phyloP scores from a whole-genome alignment of 2,797 vertebrate species.

The Bradypodion pumilum region DNA sequence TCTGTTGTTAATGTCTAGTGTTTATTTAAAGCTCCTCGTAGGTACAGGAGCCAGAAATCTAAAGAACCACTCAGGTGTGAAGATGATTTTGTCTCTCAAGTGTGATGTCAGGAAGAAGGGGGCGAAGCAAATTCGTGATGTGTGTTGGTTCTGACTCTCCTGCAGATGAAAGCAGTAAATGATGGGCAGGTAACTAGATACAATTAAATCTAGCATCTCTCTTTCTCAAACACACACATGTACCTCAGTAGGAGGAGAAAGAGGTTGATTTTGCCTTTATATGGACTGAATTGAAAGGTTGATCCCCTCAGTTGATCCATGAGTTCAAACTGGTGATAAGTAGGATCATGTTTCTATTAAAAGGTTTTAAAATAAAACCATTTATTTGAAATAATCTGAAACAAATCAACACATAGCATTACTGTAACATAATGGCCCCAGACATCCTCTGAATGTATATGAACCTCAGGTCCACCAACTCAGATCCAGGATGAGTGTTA shows the following conservation, averaged over 20 bases:
- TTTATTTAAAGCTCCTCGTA: slow-evolving; percentile 53
- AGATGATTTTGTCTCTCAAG: slow-evolving; percentile 43
- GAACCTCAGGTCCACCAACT: too few species aligned
- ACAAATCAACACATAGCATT: too few species aligned
- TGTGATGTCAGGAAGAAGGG: neutral
- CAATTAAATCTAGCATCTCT: slow-evolving; percentile 38
- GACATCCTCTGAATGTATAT: too few species aligned
- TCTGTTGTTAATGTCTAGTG: slow-evolving; percentile 6
- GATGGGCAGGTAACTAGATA: slow-evolving; percentile 21
- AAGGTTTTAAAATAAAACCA: too few species aligned
- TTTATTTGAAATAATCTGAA: too few species aligned
- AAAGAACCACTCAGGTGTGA: slow-evolving; percentile 11
- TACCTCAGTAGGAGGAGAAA: neutral
- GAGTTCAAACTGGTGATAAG: too few species aligned
- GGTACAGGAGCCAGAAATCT: slow-evolving; percentile 49
- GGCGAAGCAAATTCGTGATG: slow-evolving; percentile 10
- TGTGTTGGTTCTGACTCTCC: neutral
- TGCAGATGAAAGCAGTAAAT: slow-evolving; percentile 16
- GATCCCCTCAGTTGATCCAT: too few species aligned
- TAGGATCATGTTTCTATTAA: too few species aligned
- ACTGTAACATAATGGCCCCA: too few species aligned
- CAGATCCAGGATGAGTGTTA: too few species aligned
- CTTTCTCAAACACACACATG: neutral
- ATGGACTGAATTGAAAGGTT: slow-evolving; percentile 15
- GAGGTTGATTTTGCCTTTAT: neutral